Conservation (phyloP, 1,140 invertebrate species). For the Rhyzopertha dominica region DNA sequence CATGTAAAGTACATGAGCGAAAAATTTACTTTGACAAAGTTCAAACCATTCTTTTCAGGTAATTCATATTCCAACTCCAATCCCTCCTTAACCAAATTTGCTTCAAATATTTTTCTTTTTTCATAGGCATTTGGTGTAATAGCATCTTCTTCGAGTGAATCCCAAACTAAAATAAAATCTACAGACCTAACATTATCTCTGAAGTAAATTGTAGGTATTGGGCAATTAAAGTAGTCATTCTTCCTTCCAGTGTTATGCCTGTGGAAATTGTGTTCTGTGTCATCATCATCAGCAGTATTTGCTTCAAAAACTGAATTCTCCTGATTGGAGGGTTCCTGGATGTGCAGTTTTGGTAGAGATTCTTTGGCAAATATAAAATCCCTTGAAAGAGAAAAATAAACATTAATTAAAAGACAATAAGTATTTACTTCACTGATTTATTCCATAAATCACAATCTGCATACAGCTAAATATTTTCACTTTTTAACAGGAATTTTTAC, state of each 20-base stretch:
- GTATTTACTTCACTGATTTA: too few species aligned
- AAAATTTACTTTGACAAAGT: conserved; percentile 60
- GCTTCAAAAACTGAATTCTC: too few species aligned
- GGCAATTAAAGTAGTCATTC: conserved; percentile 27
- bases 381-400: too few species aligned
- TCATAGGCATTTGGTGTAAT: conserved; percentile 43
- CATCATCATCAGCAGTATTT: background rate
- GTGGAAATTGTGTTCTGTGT: too few species aligned
- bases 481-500: too few species aligned
- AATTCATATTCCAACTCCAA: conserved; percentile 61
- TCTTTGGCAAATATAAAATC: too few species aligned
- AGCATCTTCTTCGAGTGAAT: conserved; percentile 50
- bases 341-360: too few species aligned
- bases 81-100: conserved; percentile 62
- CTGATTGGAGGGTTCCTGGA: too few species aligned
- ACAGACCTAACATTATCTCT: conserved; percentile 63
- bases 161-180: conserved; percentile 75
- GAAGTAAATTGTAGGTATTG: conserved; percentile 58
- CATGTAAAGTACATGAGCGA: conserved; percentile 8
- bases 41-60: conserved; percentile 54
- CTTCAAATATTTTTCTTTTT: conserved; percentile 57
- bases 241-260: too few species aligned
- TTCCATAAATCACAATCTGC: too few species aligned
- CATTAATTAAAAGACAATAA: too few species aligned
- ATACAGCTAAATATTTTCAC: too few species aligned